Percentiles rank a stretch among this genome's conserved stretches.
Conservation (phyloP, 2,797 vertebrate species). For the Vireo griseus region DNA sequence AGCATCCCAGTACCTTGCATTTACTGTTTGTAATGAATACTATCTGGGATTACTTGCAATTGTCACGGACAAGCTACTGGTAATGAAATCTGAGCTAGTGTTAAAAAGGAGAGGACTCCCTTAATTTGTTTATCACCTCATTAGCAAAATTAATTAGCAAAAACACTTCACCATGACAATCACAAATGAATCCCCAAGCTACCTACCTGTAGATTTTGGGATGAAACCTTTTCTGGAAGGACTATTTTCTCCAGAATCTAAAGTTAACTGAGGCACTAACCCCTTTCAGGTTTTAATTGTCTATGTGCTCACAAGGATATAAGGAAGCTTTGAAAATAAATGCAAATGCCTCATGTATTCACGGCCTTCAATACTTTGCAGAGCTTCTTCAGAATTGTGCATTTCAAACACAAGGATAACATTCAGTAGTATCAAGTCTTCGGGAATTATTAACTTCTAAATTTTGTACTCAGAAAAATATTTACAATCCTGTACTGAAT, state of each 20-base stretch:
- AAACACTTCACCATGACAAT: constrained; percentile 24
- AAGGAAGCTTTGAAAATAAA: constrained; percentile 4
- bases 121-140: constrained; percentile 54
- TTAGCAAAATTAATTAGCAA: constrained; percentile 62
- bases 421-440: neutral
- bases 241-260: neutral
- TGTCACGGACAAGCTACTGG: neutral
- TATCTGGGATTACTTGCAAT: neutral
- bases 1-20: neutral
- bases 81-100: constrained; percentile 36
- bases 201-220: constrained; percentile 20
- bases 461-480: constrained; percentile 15
- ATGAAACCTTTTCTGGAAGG: neutral
- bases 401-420: constrained; percentile 8
- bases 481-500: neutral
- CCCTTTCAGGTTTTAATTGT: neutral
- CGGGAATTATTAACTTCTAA: neutral
- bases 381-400: neutral
- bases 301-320: neutral
- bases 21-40: neutral
- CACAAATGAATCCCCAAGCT: constrained; percentile 32
- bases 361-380: neutral
- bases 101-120: constrained; percentile 15
- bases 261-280: neutral
- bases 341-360: neutral